A percentile compares a stretch with the other conserved stretches of the same genome.
Evolutionary conservation across 2,797 vertebrate genomes (phyloP).

Genomic region (Takifugu rubripes): DNA sequence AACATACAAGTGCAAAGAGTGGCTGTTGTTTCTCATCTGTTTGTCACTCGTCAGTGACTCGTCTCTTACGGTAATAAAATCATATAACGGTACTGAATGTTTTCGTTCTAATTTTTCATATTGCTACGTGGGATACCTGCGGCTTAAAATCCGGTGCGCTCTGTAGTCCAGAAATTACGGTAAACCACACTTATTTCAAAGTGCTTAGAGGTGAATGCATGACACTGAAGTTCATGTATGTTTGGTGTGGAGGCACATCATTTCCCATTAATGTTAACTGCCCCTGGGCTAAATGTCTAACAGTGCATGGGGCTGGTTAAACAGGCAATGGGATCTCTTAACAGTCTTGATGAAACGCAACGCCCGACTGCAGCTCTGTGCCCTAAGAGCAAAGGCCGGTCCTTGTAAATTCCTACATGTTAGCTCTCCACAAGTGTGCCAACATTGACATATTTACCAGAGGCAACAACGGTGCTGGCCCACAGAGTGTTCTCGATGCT

Average conservation of each 20-base stretch:
- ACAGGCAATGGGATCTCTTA: constrained; percentile 15
- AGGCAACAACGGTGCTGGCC: constrained; percentile 98
- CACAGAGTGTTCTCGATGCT: constrained; percentile 97
- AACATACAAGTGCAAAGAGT: no score
- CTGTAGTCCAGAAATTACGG: no score
- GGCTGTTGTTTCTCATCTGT: no score
- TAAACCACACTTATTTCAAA: constrained; percentile 31
- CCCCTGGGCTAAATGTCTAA: constrained; percentile 7
- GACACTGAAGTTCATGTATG: background rate
- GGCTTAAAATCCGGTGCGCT: no score
- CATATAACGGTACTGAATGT: no score
- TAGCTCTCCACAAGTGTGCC: background rate
- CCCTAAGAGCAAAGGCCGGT: background rate
- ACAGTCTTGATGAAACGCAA: constrained; percentile 2
- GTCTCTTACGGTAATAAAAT: no score
- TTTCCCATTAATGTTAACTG: constrained; percentile 5
- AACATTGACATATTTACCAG: constrained; percentile 76
- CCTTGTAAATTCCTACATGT: constrained; percentile 16
- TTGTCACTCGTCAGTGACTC: no score
- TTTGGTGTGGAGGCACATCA: constrained; percentile 7
- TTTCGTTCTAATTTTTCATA: no score
- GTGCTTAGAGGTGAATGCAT: constrained; percentile 49
- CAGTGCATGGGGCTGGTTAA: constrained; percentile 15
- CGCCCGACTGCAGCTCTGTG: background rate
- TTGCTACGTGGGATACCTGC: no score